phyloP scores from a whole-genome alignment of 1,140 invertebrate genomes.

The Chlorops oryzae region DNA sequence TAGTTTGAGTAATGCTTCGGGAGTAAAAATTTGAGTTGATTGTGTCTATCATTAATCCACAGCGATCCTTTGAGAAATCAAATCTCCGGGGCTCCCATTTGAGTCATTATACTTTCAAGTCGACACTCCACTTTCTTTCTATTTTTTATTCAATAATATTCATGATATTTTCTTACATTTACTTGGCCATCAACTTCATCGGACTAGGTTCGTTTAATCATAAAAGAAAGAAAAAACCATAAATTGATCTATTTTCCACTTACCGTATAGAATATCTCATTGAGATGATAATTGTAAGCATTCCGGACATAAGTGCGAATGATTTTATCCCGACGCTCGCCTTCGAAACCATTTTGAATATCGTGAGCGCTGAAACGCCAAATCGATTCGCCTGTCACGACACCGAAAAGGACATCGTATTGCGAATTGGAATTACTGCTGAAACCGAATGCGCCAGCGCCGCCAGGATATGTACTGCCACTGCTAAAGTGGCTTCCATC shows the following conservation, averaged over 20 bases:
- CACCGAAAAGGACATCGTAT: constrained; percentile 77
- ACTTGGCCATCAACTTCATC: too few species aligned
- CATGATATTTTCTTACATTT: too few species aligned
- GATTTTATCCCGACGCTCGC: constrained; percentile 81
- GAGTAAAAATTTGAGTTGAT: too few species aligned
- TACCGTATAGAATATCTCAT: constrained; percentile 93
- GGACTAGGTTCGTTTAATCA: not conserved
- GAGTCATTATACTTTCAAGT: too few species aligned
- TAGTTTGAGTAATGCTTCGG: too few species aligned
- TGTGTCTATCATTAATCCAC: too few species aligned
- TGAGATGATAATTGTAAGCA: constrained; percentile 88
- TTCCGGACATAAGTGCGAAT: constrained; percentile 90
- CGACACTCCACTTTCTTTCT: too few species aligned
- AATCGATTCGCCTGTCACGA: constrained; percentile 75
- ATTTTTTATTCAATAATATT: too few species aligned
- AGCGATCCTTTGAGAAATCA: too few species aligned
- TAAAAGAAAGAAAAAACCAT: not conserved
- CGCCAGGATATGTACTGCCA: constrained; percentile 25
- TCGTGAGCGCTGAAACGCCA: constrained; percentile 78
- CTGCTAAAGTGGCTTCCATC: constrained; percentile 20
- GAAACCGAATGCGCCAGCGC: constrained; percentile 20
- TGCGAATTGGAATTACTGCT: constrained; percentile 37
- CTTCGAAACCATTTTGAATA: constrained; percentile 81
- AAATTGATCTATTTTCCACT: constrained; percentile 21
- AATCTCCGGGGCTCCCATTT: too few species aligned